A percentile compares a stretch with the other conserved stretches of the same genome.
Conservation (phyloP, 2,113 vertebrate species). For the Hystrix cristata region DNA sequence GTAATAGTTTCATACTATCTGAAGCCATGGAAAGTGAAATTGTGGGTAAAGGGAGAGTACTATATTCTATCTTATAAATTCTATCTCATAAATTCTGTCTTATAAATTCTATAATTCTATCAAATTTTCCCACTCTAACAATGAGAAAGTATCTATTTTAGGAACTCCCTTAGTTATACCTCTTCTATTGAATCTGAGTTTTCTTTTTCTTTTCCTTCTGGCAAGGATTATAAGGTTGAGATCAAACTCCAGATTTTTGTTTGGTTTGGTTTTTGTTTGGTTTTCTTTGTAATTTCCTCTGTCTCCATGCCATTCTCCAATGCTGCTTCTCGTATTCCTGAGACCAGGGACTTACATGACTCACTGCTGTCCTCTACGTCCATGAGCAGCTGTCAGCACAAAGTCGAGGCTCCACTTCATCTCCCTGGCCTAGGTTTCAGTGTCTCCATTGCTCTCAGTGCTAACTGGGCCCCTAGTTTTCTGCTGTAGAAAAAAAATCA, state of each 20-base stretch:
- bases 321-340: background rate
- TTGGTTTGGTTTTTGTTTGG: background rate
- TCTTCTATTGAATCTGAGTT: background rate
- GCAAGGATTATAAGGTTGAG: background rate
- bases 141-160: background rate
- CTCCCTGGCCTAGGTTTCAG: background rate
- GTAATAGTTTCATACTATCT: background rate
- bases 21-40: background rate
- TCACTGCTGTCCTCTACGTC: background rate
- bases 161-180: background rate
- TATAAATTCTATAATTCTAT: background rate
- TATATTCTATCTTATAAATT: background rate
- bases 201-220: conserved; percentile 3
- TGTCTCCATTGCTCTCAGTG: background rate
- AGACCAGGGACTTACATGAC: background rate
- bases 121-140: background rate
- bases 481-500: background rate
- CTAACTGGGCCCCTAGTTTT: background rate
- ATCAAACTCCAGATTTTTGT: background rate
- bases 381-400: background rate
- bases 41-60: background rate
- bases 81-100: background rate
- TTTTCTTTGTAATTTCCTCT: background rate
- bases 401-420: background rate
- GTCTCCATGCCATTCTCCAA: background rate